Conservation (phyloP, 2,113 vertebrate species). For the Anoplopoma fimbria region DNA sequence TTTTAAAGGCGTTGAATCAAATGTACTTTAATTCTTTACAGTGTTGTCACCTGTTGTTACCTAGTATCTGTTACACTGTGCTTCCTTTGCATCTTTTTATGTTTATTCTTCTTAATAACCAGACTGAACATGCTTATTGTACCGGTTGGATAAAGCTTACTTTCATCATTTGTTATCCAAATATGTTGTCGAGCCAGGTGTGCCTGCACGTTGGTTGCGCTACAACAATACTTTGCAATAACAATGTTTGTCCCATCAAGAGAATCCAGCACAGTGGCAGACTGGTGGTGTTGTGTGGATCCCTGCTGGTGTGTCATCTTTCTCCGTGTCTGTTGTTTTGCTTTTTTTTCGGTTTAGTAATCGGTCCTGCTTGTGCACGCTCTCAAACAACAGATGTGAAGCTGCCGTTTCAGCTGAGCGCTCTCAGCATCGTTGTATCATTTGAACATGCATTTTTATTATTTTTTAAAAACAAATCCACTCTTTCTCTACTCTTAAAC, state of each 20-base stretch:
- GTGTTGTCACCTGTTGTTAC: too few species aligned
- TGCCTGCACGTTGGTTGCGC: not conserved
- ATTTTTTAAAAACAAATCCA: not conserved
- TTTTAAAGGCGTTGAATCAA: too few species aligned
- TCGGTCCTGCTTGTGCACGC: not conserved
- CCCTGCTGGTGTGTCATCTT: not conserved
- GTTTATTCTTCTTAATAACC: too few species aligned
- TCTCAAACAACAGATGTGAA: constrained; percentile 7
- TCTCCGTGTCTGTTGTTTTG: not conserved
- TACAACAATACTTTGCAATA: not conserved
- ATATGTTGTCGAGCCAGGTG: too few species aligned
- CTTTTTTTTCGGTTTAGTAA: not conserved
- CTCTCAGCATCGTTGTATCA: not conserved
- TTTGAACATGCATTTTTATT: not conserved
- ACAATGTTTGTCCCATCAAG: not conserved
- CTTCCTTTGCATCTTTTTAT: too few species aligned
- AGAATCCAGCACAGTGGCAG: not conserved
- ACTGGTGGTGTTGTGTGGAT: not conserved
- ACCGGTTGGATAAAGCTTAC: too few species aligned
- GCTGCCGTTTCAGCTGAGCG: not conserved
- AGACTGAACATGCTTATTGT: too few species aligned
- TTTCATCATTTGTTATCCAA: too few species aligned
- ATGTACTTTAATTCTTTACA: too few species aligned
- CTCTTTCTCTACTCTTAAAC: not conserved
- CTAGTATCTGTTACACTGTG: too few species aligned